Base-by-base conservation (phyloP, 2,797 vertebrate species). In the Anabas testudineus region DNA sequence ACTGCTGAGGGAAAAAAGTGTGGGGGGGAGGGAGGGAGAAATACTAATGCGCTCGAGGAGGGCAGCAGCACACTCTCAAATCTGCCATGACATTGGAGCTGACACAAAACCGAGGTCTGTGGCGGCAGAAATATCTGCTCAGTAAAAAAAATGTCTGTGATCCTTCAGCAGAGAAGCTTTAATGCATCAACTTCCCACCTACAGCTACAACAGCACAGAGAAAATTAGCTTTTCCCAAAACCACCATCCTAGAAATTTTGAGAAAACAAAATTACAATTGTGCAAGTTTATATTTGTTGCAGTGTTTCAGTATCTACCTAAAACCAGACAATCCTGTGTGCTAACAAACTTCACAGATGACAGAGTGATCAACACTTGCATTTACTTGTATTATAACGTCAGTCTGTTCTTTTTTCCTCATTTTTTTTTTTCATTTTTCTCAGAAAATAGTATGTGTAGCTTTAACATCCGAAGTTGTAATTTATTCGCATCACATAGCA, bases 1-100 rank as follows among this genome's bases (percentile, higher is more conserved):
- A 81, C 81, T 64, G 83, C 15, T 18, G 78, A 60, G 71, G 63
- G 74, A 42, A 76, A 57, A 46, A 78, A 58, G 72, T 0, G 32
- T 59, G 67, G 41, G 63, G 39, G 67, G 34, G 55, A 67, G 41
- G 63, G 39, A 67, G 34, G 55, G 30, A 72, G 66, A 79, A 79
- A 87, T 85, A 83, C 78, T 88, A 90, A 90, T 90, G 81, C 26
- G 15, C 67, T 77, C 10, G 36, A 76, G 76, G 83, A 85, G 82
- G 67, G 80, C 73, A 69, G 64, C 71, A 74, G 88, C 76, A 80
- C 81, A 84, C 67, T 71, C 73, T 88, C 52, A 87, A 88, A 87
- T 78, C 81, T 52, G 51, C 84, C 82, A 52, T 83, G 86, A 91
- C 86, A 86, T 69, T 61, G 68, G 82, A 87, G 83, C 76, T 22